These are phyloP conservation scores for Cassiopea xamachana DNA, from an alignment of 30 jellyfish, hydroid and myxozoan species.

Conservation along the genomic window DNA sequence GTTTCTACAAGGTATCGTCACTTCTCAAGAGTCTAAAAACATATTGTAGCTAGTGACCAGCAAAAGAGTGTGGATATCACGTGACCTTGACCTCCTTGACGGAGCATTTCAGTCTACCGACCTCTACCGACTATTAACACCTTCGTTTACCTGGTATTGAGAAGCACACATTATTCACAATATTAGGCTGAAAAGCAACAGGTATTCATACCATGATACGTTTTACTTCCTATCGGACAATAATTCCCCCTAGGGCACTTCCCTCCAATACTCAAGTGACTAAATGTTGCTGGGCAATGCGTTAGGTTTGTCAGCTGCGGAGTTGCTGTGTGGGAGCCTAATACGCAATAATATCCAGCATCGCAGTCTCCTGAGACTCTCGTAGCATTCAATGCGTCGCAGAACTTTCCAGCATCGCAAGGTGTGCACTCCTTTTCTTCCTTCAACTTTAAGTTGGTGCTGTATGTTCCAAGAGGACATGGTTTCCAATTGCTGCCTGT, in stretches of 20 bases:
- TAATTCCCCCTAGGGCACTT: constrained; percentile 89
- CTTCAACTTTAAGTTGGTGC: constrained; percentile 70
- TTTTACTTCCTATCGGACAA: constrained; percentile 83
- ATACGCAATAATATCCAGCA: constrained; percentile 89
- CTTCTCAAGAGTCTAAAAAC: too few species aligned
- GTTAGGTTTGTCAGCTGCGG: constrained; percentile 94
- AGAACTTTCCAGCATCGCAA: constrained; percentile 83
- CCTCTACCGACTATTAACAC: too few species aligned
- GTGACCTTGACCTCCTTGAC: too few species aligned
- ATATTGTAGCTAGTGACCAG: too few species aligned
- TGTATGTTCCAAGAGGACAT: constrained; percentile 92
- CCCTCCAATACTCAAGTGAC: constrained; percentile 93
- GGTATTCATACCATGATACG: constrained; percentile 78
- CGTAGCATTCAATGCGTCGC: constrained; percentile 64
- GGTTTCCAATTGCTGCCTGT: constrained; percentile 85
- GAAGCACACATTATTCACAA: too few species aligned
- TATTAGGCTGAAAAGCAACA: too few species aligned
- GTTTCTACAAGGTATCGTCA: too few species aligned
- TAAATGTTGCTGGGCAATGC: constrained; percentile 85
- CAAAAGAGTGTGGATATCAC: too few species aligned
- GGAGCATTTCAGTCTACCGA: too few species aligned
- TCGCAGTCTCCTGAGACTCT: constrained; percentile 77
- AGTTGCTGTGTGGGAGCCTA: constrained; percentile 84
- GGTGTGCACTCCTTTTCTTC: constrained; percentile 87
- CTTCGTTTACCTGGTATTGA: too few species aligned